A percentile compares a stretch with the other conserved stretches of the same genome.
Evolutionary conservation across 2,888 invertebrate genomes (phyloP).

Genomic region (Dasypogon diadema): DNA sequence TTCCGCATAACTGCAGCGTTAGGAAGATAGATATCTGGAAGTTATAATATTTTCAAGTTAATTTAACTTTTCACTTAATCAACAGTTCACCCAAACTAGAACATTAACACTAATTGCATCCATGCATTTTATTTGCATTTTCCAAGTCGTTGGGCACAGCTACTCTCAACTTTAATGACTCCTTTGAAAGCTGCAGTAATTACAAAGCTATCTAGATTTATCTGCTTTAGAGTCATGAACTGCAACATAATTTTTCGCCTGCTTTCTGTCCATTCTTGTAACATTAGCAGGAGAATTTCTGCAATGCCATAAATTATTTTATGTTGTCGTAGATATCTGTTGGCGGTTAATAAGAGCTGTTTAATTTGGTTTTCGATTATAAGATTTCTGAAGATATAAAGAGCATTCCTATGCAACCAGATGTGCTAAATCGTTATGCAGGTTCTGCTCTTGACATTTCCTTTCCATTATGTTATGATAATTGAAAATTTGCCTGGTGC

Average conservation of each 20-base stretch:
- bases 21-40: background rate
- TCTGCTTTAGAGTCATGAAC: slow-evolving; percentile 33
- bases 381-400: background rate
- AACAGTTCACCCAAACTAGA: slow-evolving; percentile 36
- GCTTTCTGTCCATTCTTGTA: slow-evolving; percentile 41
- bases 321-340: slow-evolving; percentile 9
- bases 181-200: slow-evolving; percentile 43
- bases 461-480: too few relatives aligned
- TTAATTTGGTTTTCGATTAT: background rate
- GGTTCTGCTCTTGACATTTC: background rate
- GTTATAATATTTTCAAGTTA: slow-evolving; percentile 34
- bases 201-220: slow-evolving; percentile 51
- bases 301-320: slow-evolving; percentile 39
- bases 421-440: background rate
- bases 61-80: slow-evolving; percentile 48
- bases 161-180: slow-evolving; percentile 37
- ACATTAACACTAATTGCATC: slow-evolving; percentile 51
- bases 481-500: too few relatives aligned
- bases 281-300: slow-evolving; percentile 39
- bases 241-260: slow-evolving; percentile 42
- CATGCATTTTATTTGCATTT: slow-evolving; percentile 52
- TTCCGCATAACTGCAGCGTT: too few relatives aligned
- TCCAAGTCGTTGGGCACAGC: slow-evolving; percentile 51
- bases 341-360: background rate
- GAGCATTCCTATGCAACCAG: background rate